Evolutionary conservation across 2,888 invertebrate genomes (phyloP), one percentile per base, ranked within the genome.

Genomic region (Auanema sp.): DNA sequence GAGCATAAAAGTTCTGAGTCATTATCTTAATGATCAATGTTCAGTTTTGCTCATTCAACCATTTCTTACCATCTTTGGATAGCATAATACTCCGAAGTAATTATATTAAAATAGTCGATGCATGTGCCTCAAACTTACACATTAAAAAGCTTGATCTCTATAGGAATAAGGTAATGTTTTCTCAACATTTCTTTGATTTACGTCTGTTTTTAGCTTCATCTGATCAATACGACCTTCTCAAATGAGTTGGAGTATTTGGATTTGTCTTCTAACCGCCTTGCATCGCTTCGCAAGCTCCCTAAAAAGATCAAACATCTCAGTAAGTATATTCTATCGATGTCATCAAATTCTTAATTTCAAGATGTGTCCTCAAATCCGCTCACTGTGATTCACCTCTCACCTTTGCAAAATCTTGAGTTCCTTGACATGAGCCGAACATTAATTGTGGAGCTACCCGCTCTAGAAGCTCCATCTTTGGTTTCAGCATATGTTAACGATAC

Each of bases 181-280:
- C 4, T 16, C 6, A 10, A 16, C 10, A 5, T 47, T 3, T 47
- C 47, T 47, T 3, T 47, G 3, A 3, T 5, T 47, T 18, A 47
- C 10, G 43, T 47, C 16, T 47, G 10, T 11, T 18, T 12, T 1
- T 23, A 10, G 16, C 24, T 18, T 18, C 23, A n/a, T 4, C n/a
- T 56, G 16, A 47, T 24, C 10, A 56, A 14, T 3, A 10, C 18
- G 2, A n/a, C 12, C 1, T 52, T 24, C 10, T n/a, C 33, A 49
- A 21, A 44, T 52, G n/a, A 44, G n/a, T 25, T 58, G 58, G 24
- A 58, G 24, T 24, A n/a, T 8, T 47, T 58, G 6, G n/a, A 51
- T 14, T n/a, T 58, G 44, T n/a, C 47, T 2, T 10, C 16, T 24
- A 58, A 58, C 10, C 49, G 14, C 12, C 40, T 52, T n/a, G 25